phyloP scores from a whole-genome alignment of 2,888 invertebrate genomes.

The Troilus luridus region DNA sequence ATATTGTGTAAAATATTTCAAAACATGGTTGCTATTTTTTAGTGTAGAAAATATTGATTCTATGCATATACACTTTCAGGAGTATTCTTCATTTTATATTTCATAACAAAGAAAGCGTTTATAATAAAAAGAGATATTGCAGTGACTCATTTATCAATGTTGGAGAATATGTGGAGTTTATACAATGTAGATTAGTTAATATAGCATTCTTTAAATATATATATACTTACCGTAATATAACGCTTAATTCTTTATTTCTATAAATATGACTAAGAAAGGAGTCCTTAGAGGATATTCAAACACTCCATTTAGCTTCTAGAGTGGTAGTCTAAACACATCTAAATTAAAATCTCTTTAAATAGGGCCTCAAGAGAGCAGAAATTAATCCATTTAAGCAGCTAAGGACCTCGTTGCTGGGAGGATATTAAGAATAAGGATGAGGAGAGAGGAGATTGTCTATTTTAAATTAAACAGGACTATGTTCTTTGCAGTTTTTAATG shows the following conservation, averaged over 20 bases:
- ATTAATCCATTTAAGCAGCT: not conserved
- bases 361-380: not conserved
- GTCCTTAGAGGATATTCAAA: not conserved
- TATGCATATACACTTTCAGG: no score
- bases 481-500: not conserved
- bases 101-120: no score
- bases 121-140: no score
- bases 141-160: no score
- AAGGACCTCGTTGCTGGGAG: not conserved
- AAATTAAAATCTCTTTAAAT: constrained; percentile 1
- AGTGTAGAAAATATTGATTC: no score
- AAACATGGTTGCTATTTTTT: no score
- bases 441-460: not conserved
- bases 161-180: no score
- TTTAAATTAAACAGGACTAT: not conserved
- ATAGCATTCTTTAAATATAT: not conserved
- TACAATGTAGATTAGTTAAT: no score
- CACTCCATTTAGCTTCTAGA: not conserved
- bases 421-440: not conserved
- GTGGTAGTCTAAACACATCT: not conserved
- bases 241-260: not conserved
- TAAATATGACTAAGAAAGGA: not conserved
- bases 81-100: no score
- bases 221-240: not conserved
- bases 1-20: no score